Base-by-base conservation (phyloP, 1,140 invertebrate genomes). In the Leptoteleia sp. region DNA sequence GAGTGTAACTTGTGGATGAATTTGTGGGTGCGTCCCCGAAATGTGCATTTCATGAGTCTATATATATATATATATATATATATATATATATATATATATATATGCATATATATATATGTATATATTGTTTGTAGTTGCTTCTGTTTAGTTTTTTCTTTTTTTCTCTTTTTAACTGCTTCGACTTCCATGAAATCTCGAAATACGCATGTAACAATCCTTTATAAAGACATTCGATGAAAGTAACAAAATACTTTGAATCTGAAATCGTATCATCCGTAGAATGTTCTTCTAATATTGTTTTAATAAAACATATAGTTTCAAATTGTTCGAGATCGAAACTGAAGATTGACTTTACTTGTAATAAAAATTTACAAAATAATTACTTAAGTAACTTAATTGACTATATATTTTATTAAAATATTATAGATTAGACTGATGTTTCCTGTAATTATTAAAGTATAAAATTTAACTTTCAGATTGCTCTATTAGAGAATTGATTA, bases 291-390 rank as follows among this genome's bases (percentile, higher is more conserved):
- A n/a, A n/a, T n/a, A n/a, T n/a, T n/a, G n/a, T 42, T 59, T 45
- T 37, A 67, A 67, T 67, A 47, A 67, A 67, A 67, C 55, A 55
- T 67, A 67, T 67, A 67, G 50, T 55, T 43, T 33, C 19, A 3
- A 50, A 50, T 59, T 13, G 16, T 43, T 61, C 9, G 17, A 61
- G 11, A 47, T 37, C 12, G n/a, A 17, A 62, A 62, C 12, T 47
- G 15, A 47, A 43, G 15, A 11, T n/a, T 27, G 0, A 2, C 1
- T 17, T 19, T 4, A 19, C 31, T 54, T 22, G 1, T 1, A 38
- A 55, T 55, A 33, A 16, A 40, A n/a, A 29, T 55, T 42, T 31
- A 48, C 16, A 40, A 47, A 22, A 48, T 15, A 33, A 62, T 17
- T 16, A 29, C 5, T 35, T 9, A 16, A 15, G 0, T 16, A 5